Base-by-base conservation (phyloP, 2,797 vertebrate species). In the Melanotaenia boesemani region DNA sequence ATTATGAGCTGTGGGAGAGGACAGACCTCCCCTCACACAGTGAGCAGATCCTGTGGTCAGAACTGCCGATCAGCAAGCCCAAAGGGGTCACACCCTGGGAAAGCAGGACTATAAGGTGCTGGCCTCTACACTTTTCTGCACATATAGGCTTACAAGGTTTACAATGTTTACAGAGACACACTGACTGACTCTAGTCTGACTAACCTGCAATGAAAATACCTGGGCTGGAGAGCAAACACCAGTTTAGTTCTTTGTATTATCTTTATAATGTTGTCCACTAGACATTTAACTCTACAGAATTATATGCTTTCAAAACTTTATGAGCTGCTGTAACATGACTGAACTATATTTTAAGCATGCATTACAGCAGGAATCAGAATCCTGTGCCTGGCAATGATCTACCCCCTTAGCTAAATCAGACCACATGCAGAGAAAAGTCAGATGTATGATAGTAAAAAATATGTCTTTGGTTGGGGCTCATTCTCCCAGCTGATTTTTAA, bases 1-100 rank as follows among this genome's bases (percentile, higher is more conserved):
- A 89, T 88, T 91, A 91, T 30, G 56, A 75, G 48, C 76, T 85
- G 84, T 87, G 84, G 77, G 79, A 90, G 83, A 80, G 37, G 73
- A 83, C 37, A 3, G 79, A 63, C 70, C 58, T 66, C 73, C 74
- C 72, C 70, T 78, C 66, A 68, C 62, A 76, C 50, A 41, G 32
- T 6, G 55, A 63, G 55, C 80, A 73, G 74, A 78, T 72, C 54
- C 57, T 72, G 68, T 2, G 55, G 70, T 81, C 70, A 86, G 70
- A 81, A 57, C 52, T 69, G 81, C 74, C 79, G 79, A 77, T 81
- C 67, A 74, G 74, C 72, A 77, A 76, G 71, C 77, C 65, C 39
- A 57, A 41, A 62, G n/a, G 60, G 66, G 57, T 80, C 77, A 63
- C 12, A 69, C 34, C 69, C 69, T 55, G 44, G 50, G 50, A 64